Base-by-base conservation (phyloP, 2,797 vertebrate species). In the Argya squamiceps region DNA sequence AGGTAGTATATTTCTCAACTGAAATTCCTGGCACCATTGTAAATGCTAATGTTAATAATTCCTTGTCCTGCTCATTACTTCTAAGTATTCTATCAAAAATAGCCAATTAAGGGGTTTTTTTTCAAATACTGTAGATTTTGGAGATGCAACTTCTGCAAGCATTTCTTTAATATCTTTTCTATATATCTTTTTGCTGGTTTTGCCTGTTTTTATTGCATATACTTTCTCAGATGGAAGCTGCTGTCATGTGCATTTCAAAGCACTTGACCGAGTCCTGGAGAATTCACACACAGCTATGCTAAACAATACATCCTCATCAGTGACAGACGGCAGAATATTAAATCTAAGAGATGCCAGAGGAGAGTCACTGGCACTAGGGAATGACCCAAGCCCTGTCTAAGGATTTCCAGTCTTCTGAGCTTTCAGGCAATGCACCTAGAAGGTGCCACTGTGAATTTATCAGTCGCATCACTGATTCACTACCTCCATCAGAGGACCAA, bases 391-490 rank as follows among this genome's bases (percentile, higher is more conserved):
- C 46, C 43, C 79, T 87, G 16, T 67, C 41, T 86, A 74, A 92
- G 77, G 44, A 67, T 65, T 92, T 95, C 56, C 67, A 96, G 84
- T 50, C 69, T 92, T 92, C 81, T 75, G 76, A 80, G 64, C n/a
- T 92, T 85, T 62, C 62, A 92, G 55, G 37, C 62, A 56, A 50
- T 30, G 70, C 50, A 88, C 82, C 79, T 92, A 88, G 24, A 91
- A 93, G 30, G 62, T 83, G 68, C 73, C 92, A 91, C 65, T 56
- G 29, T 63, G 76, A 94, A 92, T 95, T 88, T 79, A 92, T 91
- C 88, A 78, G 92, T 59, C 7, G 1, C 84, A 78, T 89, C 76
- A 62, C 50, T 88, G 89, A 92, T 91, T 91, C 73, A 39, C n/a
- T 79, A 85, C 70, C 50, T 92, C 88, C 75, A 78, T 70, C 62